Base-by-base conservation (phyloP, 2,888 invertebrate genomes). In the Epistrophe grossulariae region DNA sequence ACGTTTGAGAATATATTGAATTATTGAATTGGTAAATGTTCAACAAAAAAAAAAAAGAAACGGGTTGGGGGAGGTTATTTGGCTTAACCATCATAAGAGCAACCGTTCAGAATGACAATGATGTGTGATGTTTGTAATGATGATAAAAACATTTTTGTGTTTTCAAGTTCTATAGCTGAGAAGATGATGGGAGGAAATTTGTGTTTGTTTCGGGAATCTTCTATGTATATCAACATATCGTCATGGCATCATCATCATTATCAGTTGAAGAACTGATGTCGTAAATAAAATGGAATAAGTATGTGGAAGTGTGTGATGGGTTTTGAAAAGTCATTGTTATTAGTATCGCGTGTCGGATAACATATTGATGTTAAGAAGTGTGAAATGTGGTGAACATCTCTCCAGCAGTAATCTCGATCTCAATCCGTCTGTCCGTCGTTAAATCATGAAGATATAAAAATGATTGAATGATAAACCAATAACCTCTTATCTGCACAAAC, bases 1-100 rank as follows among this genome's bases (percentile, higher is more conserved):
- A 79, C 83, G 83, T 76, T 87, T 59, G 50, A 19, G 64, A 79
- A 87, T 79, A 87, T 79, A 87, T 83, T 87, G 87, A 87, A 87
- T 83, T 87, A 83, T 79, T 83, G 87, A 79, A 72, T 72, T 83
- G 82, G 48, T 59, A 38, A 43, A 48, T 28, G 38, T 24, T 43
- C 31, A 19, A 8, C 15, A 43, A 24, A 62, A 6, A 4, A 8
- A 24, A 43, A 24, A 62, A 6, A 4, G 70, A n/a, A n/a, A n/a
- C n/a, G 64, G 50, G 57, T 48, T 68, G 60, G 59, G 62, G 70
- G 62, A 66, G 62, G 45, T 38, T 19, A 17, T 55, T 52, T 48
- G 81, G 66, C 15, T 68, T 55, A 38, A 60, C 60, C 60, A 35
- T 35, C 31, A 59, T 35, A 13, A 2, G 13, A 40, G 40, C 40